Evolutionary conservation across 2,797 vertebrate species (phyloP), one percentile per base, ranked within the genome.

Genomic region (Crenuchus spilurus): DNA sequence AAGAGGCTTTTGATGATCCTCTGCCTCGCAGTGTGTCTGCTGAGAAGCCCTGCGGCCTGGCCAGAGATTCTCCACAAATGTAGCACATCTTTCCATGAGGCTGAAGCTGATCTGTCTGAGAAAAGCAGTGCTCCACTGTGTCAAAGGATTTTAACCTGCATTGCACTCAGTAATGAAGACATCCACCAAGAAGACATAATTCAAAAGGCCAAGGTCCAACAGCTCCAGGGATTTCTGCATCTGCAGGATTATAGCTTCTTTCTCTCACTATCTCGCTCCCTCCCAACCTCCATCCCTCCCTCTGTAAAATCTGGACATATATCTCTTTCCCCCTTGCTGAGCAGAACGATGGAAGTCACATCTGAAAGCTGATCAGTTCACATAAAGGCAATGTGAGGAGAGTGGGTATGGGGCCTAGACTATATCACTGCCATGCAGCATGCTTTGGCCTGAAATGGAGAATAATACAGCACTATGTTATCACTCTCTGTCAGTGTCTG

Each of bases 131-230:
- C 10, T 0, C 49, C 24, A 20, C 57, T 63, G 42, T 72, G 63
- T 65, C 67, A 72, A 55, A 72, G 72, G 76, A 78, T 65, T 72
- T 80, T 65, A 75, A 75, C 63, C 63, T 77, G 68, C 37, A 54
- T 42, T 67, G 60, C 65, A 70, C 61, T 68, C 60, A 4, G 41
- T 70, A 77, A 82, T 82, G 71, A 82, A 79, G 71, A 77, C 41
- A 55, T 72, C 72, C 63, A 66, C 48, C 28, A 13, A 77, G 48
- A 66, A 60, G 41, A 75, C 10, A 76, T 71, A 76, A 74, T 64
- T 76, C 70, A 76, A 49, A 73, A 63, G 72, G 48, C 64, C 68
- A 49, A 70, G 33, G 65, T 78, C 63, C 55, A 64, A 78, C 51
- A 66, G 61, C 73, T 58, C 9, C 28, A n/a, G 57, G 67, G 41